Evolutionary conservation across 2,888 invertebrate genomes (phyloP).

Genomic region (Dolomedes plantarius): DNA sequence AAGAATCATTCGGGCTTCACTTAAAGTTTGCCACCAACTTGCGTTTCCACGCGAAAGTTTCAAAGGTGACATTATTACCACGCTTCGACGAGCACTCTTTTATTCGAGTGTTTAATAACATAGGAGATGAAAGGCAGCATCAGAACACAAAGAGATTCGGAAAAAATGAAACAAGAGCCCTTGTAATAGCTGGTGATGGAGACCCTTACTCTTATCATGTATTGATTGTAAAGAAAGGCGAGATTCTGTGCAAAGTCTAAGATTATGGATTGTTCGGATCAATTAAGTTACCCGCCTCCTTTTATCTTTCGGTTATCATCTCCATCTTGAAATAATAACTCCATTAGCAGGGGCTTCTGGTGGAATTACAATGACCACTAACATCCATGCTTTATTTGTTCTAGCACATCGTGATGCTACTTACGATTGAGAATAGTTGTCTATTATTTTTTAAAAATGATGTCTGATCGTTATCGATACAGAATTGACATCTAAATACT

Average conservation of each 20-base stretch:
- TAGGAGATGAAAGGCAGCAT: constrained; percentile 26
- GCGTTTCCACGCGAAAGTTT: constrained; percentile 12
- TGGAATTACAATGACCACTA: constrained; percentile 17
- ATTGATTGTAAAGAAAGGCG: constrained; percentile 9
- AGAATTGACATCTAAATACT: too few species aligned
- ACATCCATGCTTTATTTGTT: neutral
- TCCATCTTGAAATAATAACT: constrained; percentile 9
- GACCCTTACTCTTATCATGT: constrained; percentile 18
- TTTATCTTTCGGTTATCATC: constrained; percentile 10
- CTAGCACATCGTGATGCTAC: neutral
- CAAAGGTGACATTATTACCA: constrained; percentile 11
- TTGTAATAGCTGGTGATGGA: constrained; percentile 26
- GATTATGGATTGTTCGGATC: constrained; percentile 40
- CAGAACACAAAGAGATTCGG: neutral
- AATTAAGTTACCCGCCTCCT: neutral
- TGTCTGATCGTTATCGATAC: neutral
- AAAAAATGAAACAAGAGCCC: constrained; percentile 13
- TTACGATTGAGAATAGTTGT: neutral
- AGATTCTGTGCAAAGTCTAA: constrained; percentile 13
- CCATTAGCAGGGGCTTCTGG: constrained; percentile 27
- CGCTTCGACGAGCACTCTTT: constrained; percentile 23
- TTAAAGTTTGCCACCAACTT: neutral
- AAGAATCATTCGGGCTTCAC: neutral
- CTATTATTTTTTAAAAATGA: neutral
- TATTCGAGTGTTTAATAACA: constrained; percentile 43